These are phyloP conservation scores for Mystacornis crossleyi DNA, from an alignment of 2,113 vertebrate genomes.

Conservation along the genomic window DNA sequence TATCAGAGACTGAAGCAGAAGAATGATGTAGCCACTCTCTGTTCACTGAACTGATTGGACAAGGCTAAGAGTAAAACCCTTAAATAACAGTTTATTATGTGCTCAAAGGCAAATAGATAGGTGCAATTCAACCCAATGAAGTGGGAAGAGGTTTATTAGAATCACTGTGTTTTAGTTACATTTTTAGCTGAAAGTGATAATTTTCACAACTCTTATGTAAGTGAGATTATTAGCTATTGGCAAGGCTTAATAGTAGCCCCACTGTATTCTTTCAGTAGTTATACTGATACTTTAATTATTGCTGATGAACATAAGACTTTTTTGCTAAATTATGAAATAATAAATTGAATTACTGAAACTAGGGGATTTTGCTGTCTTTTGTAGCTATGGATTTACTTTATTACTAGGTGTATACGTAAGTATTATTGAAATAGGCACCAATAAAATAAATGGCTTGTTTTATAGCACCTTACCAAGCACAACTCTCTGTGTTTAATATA, in stretches of 20 bases:
- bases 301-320: not conserved
- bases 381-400: not conserved
- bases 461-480: not conserved
- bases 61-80: not conserved
- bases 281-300: not conserved
- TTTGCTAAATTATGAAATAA: not conserved
- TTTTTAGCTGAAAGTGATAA: not conserved
- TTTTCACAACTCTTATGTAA: not conserved
- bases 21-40: not conserved
- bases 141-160: not conserved
- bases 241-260: not conserved
- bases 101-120: not conserved
- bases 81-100: not conserved
- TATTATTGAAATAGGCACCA: not conserved
- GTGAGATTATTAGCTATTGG: not conserved
- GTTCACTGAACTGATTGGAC: not conserved
- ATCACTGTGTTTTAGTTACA: not conserved
- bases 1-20: not conserved
- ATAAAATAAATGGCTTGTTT: conserved; percentile 17
- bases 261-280: not conserved
- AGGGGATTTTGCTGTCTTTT: not conserved
- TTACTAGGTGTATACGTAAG: rapidly evolving
- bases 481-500: not conserved
- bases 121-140: not conserved
- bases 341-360: not conserved